phyloP scores from a whole-genome alignment of 2,113 vertebrate genomes.

The Enhydra lutris region DNA sequence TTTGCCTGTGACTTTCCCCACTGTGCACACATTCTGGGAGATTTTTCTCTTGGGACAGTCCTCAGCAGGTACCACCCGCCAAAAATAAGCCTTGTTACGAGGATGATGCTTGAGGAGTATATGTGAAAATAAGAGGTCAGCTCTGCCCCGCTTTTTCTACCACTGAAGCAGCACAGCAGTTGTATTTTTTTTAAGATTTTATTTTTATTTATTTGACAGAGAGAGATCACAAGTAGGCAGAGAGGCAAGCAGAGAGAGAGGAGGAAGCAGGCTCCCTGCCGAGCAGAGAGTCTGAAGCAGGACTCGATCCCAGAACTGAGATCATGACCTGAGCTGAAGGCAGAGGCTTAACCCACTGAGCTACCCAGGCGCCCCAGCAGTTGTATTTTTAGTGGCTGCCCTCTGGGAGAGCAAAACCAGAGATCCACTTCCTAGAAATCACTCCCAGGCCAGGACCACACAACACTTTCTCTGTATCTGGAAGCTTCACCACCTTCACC shows the following conservation, averaged over 20 bases:
- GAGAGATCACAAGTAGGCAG: too few relatives aligned
- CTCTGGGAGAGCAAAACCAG: background rate
- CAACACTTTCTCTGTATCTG: background rate
- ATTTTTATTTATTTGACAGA: too few relatives aligned
- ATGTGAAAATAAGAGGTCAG: background rate
- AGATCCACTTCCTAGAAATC: background rate
- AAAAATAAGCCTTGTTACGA: background rate
- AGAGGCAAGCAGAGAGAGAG: too few relatives aligned
- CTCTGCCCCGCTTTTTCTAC: background rate
- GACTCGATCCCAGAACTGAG: too few relatives aligned
- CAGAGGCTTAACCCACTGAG: too few relatives aligned
- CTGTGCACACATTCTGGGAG: background rate
- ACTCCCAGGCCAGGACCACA: background rate
- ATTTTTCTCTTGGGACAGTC: background rate
- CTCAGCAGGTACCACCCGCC: background rate
- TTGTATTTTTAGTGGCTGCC: background rate
- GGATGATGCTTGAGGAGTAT: background rate
- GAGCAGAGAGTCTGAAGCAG: too few relatives aligned
- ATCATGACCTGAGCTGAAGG: too few relatives aligned
- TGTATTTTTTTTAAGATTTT: background rate
- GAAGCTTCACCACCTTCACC: background rate
- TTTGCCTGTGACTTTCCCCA: background rate
- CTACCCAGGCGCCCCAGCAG: too few relatives aligned
- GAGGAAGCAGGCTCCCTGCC: too few relatives aligned
- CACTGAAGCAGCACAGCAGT: background rate